Percentiles rank a stretch among this genome's conserved stretches.
phyloP scores from a whole-genome alignment of 2,113 vertebrate species.

The Nibea coibor region DNA sequence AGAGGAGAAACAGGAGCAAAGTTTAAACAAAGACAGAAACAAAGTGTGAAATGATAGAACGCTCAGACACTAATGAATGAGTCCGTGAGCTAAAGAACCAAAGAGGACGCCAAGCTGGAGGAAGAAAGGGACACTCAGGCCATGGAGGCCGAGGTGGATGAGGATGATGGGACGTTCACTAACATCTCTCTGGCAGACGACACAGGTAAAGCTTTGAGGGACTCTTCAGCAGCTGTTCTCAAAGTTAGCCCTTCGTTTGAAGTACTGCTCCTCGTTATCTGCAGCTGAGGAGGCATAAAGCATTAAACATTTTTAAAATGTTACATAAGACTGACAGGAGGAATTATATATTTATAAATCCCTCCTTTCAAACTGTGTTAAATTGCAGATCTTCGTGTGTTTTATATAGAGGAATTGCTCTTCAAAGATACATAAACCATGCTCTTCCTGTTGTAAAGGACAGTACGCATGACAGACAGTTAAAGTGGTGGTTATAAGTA shows the following conservation, averaged over 20 bases:
- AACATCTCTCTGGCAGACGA: constrained; percentile 88
- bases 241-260: background rate
- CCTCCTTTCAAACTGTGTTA: background rate
- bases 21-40: constrained; percentile 13
- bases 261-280: background rate
- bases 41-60: background rate
- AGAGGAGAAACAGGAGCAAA: background rate
- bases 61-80: background rate
- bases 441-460: background rate
- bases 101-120: constrained; percentile 24
- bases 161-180: constrained; percentile 86
- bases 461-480: background rate
- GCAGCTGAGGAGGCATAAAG: background rate
- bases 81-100: background rate
- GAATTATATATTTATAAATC: background rate
- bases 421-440: background rate
- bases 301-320: background rate
- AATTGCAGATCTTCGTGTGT: background rate
- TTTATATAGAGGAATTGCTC: background rate
- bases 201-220: constrained; percentile 80
- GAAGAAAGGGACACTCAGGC: constrained; percentile 6
- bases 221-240: background rate
- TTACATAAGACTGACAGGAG: background rate
- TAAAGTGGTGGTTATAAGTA: background rate
- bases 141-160: constrained; percentile 62